A percentile compares a stretch with the other conserved stretches of the same genome.
These are phyloP conservation scores for Agrypnia vestita DNA, from an alignment of 1,140 invertebrate genomes.

Conservation along the genomic window DNA sequence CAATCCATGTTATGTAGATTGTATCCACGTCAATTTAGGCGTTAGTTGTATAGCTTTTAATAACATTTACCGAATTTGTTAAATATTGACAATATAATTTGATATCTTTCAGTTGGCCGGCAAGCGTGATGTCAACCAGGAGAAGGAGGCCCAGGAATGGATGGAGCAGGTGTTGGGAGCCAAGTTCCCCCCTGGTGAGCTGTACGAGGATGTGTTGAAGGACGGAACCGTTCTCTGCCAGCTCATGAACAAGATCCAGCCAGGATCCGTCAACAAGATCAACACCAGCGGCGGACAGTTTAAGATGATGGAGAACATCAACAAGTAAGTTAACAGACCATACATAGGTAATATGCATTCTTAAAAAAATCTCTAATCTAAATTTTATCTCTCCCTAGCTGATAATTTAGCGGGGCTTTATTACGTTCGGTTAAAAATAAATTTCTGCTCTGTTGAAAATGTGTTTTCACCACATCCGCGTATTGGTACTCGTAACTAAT, in stretches of 20 bases:
- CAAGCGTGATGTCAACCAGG: slow-evolving; percentile 91
- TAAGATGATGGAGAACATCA: slow-evolving; percentile 97
- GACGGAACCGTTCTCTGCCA: slow-evolving; percentile 93
- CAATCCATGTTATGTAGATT: too few species aligned
- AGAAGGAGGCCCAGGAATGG: slow-evolving; percentile 93
- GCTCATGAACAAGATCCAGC: slow-evolving; percentile 91
- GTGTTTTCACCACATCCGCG: too few species aligned
- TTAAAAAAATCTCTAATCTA: too few species aligned
- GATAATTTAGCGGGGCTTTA: too few species aligned
- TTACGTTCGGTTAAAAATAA: too few species aligned
- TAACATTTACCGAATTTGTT: neutral
- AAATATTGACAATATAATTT: neutral
- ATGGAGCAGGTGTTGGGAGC: slow-evolving; percentile 90
- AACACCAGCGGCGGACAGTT: slow-evolving; percentile 92
- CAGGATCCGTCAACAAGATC: slow-evolving; percentile 88
- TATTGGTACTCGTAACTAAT: too few species aligned
- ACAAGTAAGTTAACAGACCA: slow-evolving; percentile 77
- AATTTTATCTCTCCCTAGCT: too few species aligned
- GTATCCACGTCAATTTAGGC: too few species aligned
- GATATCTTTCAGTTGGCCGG: slow-evolving; percentile 81
- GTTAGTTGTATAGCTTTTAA: too few species aligned
- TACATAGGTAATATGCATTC: too few species aligned
- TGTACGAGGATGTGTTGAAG: slow-evolving; percentile 86
- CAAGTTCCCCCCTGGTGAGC: slow-evolving; percentile 84
- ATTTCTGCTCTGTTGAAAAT: too few species aligned